A percentile compares a stretch with the other conserved stretches of the same genome.
These are phyloP conservation scores for Gnathonemus echidnorhynchus DNA, from an alignment of 2,113 vertebrate genomes.

Conservation along the genomic window DNA sequence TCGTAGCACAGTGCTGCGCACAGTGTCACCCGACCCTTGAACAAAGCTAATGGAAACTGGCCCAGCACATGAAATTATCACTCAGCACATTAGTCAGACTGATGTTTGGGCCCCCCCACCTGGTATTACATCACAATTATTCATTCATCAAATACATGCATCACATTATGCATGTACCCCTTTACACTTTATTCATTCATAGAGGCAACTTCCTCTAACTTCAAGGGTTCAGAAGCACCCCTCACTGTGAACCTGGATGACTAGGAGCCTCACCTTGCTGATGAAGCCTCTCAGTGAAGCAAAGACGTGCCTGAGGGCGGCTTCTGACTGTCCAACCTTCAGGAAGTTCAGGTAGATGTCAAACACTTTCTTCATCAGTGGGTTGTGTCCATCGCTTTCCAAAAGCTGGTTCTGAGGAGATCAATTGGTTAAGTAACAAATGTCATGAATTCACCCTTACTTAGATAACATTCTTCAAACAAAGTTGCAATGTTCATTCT, in stretches of 20 bases:
- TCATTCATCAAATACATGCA: background rate
- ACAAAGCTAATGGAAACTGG: constrained; percentile 86
- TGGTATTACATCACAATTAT: background rate
- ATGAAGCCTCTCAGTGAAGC: constrained; percentile 86
- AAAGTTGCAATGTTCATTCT: background rate
- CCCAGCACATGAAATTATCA: constrained; percentile 2
- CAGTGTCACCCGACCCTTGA: constrained; percentile 88
- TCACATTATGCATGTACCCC: background rate
- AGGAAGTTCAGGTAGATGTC: constrained; percentile 90
- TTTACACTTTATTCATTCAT: background rate
- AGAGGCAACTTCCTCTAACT: background rate
- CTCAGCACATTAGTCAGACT: too few species aligned
- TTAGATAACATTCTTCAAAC: background rate
- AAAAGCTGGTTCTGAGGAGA: constrained; percentile 78
- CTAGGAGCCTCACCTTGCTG: constrained; percentile 70
- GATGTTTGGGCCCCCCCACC: background rate
- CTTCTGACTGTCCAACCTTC: constrained; percentile 84
- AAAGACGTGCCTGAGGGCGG: constrained; percentile 81
- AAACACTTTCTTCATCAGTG: constrained; percentile 92
- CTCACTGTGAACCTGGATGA: background rate
- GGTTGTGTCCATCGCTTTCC: constrained; percentile 85
- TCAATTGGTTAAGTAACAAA: background rate
- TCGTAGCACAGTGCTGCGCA: constrained; percentile 92
- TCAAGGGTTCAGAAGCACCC: background rate
- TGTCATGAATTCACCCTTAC: background rate